Evolutionary conservation across 2,888 invertebrate genomes (phyloP).

Genomic region (Synergus laeviventris): DNA sequence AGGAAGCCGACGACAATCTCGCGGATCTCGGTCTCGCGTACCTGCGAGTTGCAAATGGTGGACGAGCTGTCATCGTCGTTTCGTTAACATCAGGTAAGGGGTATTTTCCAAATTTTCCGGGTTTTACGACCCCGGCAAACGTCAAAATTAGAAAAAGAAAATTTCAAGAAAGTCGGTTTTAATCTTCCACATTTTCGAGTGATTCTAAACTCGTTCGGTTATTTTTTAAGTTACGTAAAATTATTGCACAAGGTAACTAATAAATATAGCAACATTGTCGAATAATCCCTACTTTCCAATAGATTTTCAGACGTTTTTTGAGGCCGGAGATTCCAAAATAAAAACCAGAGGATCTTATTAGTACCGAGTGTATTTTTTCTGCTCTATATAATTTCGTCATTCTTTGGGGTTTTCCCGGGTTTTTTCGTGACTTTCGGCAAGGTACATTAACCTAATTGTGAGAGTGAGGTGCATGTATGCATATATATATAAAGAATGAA

Average conservation of each 20-base stretch:
- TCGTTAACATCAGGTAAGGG: constrained; percentile 73
- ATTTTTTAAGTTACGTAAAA: constrained; percentile 45
- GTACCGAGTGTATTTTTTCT: not conserved
- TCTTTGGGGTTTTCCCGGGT: not conserved
- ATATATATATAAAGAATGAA: constrained; percentile 51
- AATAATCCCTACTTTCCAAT: constrained; percentile 2
- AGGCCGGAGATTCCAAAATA: not conserved
- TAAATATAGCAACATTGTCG: constrained; percentile 36
- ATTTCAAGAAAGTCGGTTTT: too few species aligned
- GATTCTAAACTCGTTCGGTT: not conserved
- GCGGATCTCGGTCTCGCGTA: constrained; percentile 48
- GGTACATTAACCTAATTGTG: constrained; percentile 67
- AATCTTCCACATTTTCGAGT: not conserved
- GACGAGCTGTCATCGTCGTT: constrained; percentile 71
- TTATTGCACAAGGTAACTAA: constrained; percentile 37
- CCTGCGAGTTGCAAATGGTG: constrained; percentile 73
- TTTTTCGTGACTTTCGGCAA: constrained; percentile 52
- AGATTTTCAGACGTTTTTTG: not conserved
- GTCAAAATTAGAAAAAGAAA: constrained; percentile 26
- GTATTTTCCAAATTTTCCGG: constrained; percentile 39
- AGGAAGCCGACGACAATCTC: constrained; percentile 52
- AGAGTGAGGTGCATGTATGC: constrained; percentile 30
- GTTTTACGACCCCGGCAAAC: constrained; percentile 8
- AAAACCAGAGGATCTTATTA: not conserved
- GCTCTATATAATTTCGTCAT: not conserved